phyloP scores from a whole-genome alignment of 2,113 vertebrate genomes.

The Esox niger region DNA sequence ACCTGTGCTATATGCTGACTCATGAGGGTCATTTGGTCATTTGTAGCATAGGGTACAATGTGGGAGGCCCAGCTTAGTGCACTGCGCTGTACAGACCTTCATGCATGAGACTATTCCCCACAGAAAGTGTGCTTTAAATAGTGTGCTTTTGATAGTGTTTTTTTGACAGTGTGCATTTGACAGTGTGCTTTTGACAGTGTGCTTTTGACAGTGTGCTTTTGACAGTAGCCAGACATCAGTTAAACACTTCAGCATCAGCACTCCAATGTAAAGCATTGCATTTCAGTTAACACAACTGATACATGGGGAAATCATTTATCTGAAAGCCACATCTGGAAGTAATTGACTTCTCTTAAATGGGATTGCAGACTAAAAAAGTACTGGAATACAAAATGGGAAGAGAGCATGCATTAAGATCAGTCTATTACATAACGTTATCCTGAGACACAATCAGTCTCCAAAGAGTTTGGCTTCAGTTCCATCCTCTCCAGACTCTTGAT shows the following conservation, averaged over 20 bases:
- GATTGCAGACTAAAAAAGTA: conserved; percentile 1
- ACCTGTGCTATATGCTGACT: conserved; percentile 32
- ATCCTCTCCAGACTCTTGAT: background rate
- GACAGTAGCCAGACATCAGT: conserved; percentile 2
- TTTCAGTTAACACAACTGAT: conserved; percentile 15
- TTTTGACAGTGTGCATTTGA: too few species aligned
- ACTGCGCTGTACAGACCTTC: conserved; percentile 17
- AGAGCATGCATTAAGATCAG: conserved; percentile 6
- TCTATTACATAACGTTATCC: conserved; percentile 1
- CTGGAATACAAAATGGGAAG: background rate
- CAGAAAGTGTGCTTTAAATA: too few species aligned
- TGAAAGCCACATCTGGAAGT: conserved; percentile 26
- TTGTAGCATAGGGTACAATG: conserved; percentile 23
- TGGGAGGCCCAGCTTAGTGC: conserved; percentile 24
- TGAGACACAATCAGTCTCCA: background rate
- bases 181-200: background rate
- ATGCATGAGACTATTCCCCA: background rate
- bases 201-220: conserved; percentile 3
- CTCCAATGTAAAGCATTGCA: conserved; percentile 12
- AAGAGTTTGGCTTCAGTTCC: background rate
- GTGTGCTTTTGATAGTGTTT: conserved; percentile 2
- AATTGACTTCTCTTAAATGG: background rate
- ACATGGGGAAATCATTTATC: background rate
- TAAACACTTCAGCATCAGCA: background rate
- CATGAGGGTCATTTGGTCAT: conserved; percentile 36